Conservation (phyloP, 1,140 invertebrate genomes). For the Aphaenogaster ashmeadi region DNA sequence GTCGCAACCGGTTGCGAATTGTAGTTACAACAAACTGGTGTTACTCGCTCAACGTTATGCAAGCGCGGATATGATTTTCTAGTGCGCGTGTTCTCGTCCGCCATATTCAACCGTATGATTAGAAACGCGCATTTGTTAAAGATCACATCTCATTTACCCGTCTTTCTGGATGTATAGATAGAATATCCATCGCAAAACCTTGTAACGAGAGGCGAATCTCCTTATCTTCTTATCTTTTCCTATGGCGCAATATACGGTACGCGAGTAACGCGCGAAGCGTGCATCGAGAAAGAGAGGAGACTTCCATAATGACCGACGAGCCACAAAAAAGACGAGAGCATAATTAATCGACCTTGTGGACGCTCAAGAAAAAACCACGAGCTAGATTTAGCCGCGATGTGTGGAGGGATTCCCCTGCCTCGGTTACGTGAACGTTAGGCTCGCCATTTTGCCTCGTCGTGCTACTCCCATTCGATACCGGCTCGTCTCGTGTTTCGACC, state of each 20-base stretch:
- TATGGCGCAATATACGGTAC: not conserved
- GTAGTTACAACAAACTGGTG: conserved; percentile 1
- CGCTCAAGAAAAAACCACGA: conserved; percentile 46
- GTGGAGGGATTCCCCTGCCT: conserved; percentile 26
- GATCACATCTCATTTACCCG: not conserved
- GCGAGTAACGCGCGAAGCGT: not conserved
- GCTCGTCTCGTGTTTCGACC: conserved; percentile 55
- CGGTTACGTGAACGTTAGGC: conserved; percentile 52
- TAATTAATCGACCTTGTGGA: conserved; percentile 60
- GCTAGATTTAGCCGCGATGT: conserved; percentile 53
- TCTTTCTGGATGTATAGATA: not conserved
- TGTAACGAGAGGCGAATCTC: not conserved
- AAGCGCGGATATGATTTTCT: conserved; percentile 38
- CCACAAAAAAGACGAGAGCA: conserved; percentile 44
- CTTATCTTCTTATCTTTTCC: not conserved
- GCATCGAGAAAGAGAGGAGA: not conserved
- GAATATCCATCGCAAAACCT: not conserved
- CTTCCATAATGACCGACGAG: conserved; percentile 19
- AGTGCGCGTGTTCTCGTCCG: not conserved
- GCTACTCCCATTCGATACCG: conserved; percentile 43
- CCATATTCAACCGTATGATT: not conserved
- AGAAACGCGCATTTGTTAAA: not conserved
- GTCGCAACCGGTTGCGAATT: not conserved
- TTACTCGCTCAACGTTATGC: conserved; percentile 30
- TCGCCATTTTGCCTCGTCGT: conserved; percentile 57